Percentiles rank a stretch among this genome's conserved stretches.
phyloP scores from a whole-genome alignment of 2,113 vertebrate species.

The Eretmochelys imbricata region DNA sequence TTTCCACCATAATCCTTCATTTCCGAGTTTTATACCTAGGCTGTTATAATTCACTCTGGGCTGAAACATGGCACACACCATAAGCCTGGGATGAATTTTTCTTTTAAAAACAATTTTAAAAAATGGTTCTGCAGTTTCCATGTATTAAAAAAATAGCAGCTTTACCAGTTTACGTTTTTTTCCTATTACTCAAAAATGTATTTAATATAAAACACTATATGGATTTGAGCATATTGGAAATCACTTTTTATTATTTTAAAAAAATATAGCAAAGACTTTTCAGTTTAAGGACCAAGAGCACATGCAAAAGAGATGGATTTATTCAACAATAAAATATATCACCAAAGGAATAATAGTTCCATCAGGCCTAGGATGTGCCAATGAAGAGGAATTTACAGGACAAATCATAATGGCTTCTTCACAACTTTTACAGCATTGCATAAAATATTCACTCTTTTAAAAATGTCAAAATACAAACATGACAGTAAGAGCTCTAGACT shows the following conservation, averaged over 20 bases:
- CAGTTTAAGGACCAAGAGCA: rapidly evolving
- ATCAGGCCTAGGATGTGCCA: constrained; percentile 6
- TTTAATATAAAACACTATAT: background rate
- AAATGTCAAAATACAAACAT: constrained; percentile 44
- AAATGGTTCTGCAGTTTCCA: background rate
- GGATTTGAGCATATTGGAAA: background rate
- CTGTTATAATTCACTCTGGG: background rate
- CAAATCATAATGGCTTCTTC: constrained; percentile 27
- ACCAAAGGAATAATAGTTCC: background rate
- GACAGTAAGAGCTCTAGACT: constrained; percentile 46
- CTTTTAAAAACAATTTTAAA: background rate
- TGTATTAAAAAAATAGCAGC: background rate
- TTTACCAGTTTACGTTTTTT: background rate
- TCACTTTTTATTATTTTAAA: background rate
- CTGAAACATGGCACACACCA: background rate
- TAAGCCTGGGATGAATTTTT: background rate
- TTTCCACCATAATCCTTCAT: background rate
- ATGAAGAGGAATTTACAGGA: constrained; percentile 9
- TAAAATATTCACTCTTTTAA: constrained; percentile 28
- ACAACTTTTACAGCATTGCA: constrained; percentile 4
- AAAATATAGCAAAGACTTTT: background rate
- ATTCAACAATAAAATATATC: background rate
- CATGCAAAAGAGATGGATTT: background rate
- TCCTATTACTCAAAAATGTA: background rate
- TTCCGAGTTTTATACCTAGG: background rate